phyloP scores from a whole-genome alignment of 2,797 vertebrate species.

The Myiothlypis coronata region DNA sequence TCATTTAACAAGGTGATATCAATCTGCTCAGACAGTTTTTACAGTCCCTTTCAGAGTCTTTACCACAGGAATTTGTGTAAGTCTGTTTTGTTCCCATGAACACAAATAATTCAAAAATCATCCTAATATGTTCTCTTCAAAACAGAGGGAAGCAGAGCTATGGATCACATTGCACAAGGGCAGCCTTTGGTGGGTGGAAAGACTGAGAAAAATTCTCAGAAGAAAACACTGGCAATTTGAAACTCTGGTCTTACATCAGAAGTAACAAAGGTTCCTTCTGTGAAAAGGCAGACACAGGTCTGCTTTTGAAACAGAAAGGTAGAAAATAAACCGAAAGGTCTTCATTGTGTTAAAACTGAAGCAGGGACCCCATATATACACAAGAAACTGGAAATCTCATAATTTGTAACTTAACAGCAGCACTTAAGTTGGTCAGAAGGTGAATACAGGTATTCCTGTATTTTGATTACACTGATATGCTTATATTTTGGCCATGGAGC shows the following conservation, averaged over 20 bases:
- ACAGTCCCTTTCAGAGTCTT: not conserved
- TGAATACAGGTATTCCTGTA: not conserved
- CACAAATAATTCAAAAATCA: not conserved
- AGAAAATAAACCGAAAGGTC: not conserved
- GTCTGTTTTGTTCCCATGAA: not conserved
- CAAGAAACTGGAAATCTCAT: not conserved
- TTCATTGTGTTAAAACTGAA: not conserved
- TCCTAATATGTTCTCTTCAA: not conserved
- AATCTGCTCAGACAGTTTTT: constrained; percentile 22
- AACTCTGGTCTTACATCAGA: not conserved
- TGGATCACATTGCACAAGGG: not conserved
- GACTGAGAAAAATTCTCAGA: not conserved
- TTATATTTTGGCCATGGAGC: not conserved
- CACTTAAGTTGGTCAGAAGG: not conserved
- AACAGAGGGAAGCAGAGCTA: not conserved
- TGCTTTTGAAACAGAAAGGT: not conserved
- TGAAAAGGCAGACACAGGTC: not conserved
- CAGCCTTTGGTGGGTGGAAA: not conserved
- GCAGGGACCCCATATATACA: fast-evolving
- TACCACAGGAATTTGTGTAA: not conserved
- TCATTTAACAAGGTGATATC: not conserved
- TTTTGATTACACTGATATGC: not conserved
- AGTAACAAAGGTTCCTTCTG: not conserved
- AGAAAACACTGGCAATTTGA: not conserved
- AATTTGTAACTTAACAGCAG: not conserved